Evolutionary conservation across 2,113 vertebrate genomes (phyloP), one percentile per base, ranked within the genome.

Genomic region (Albula glossodonta): DNA sequence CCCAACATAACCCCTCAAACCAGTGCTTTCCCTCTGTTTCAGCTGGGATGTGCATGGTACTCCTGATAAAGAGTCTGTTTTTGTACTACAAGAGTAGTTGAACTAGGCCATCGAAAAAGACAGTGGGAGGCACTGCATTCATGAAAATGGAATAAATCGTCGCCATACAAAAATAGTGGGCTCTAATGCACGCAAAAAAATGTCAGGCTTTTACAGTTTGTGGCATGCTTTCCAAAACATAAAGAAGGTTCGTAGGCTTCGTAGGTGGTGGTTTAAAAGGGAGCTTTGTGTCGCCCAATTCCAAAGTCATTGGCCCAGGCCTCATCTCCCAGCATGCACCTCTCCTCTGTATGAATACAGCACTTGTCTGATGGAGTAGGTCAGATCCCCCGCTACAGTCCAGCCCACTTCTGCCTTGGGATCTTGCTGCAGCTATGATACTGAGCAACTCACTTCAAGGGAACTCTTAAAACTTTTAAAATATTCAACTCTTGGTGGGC

Each of bases 321-420:
- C 90, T 86, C 87, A 91, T n/a, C 81, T 94, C 95, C 95, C 94
- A 94, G 95, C 93, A 95, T 95, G 94, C 94, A 94, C 87, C 93
- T 94, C 92, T 92, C 91, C 91, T 92, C 93, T 87, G 89, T 84
- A 93, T 96, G 94, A 96, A 96, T 95, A 91, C 93, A 93, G 85
- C 90, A 88, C 93, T 96, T 96, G 94, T 96, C 89, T 92, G 88
- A 90, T 91, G 88, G 90, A 90, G 94, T 94, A 92, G 95, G 95
- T 90, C 87, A 92, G 92, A 87, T 90, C 81, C 83, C 90, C 90
- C 93, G 92, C 84, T 92, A 48, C 87, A 31, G 70, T 74, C 70
- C 70, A 31, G 25, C 70, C 70, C 70, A 74, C 70, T 84, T 87
- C 70, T 88, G 56, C 86, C 87, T 85, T 88, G 87, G 91, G 88